Conservation (phyloP, 2,797 vertebrate genomes). For the Propithecus deckenii region DNA sequence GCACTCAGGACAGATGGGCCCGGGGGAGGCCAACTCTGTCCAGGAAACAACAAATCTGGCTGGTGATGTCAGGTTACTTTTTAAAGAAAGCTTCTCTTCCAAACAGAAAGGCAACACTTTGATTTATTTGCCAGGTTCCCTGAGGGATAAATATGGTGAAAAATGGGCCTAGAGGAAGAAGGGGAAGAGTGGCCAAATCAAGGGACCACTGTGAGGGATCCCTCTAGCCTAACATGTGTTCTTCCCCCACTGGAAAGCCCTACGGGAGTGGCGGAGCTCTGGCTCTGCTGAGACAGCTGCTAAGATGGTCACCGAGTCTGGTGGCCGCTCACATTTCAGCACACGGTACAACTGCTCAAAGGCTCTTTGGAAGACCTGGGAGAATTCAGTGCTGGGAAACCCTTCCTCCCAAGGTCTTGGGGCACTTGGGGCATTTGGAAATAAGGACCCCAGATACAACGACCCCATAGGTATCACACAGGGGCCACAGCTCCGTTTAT, state of each 20-base stretch:
- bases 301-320: not conserved
- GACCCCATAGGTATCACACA: not conserved
- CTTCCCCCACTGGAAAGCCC: not conserved
- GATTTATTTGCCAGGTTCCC: not conserved
- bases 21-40: not conserved
- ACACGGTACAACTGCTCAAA: not conserved
- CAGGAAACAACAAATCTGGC: not conserved
- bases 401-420: not conserved
- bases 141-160: not conserved
- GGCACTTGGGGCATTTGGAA: not conserved
- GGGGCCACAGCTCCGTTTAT: slow-evolving; percentile 62
- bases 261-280: not conserved
- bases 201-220: not conserved
- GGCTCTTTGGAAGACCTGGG: not conserved
- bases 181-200: not conserved
- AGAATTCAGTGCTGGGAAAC: not conserved
- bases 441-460: not conserved
- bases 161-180: not conserved
- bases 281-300: slow-evolving; percentile 45
- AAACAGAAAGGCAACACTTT: slow-evolving; percentile 34
- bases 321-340: slow-evolving; percentile 48
- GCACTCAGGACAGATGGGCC: not conserved
- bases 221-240: not conserved
- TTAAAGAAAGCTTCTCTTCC: slow-evolving; percentile 49
- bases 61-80: slow-evolving; percentile 61